Conservation (phyloP, 2,113 vertebrate genomes). For the Artemisiospiza belli region DNA sequence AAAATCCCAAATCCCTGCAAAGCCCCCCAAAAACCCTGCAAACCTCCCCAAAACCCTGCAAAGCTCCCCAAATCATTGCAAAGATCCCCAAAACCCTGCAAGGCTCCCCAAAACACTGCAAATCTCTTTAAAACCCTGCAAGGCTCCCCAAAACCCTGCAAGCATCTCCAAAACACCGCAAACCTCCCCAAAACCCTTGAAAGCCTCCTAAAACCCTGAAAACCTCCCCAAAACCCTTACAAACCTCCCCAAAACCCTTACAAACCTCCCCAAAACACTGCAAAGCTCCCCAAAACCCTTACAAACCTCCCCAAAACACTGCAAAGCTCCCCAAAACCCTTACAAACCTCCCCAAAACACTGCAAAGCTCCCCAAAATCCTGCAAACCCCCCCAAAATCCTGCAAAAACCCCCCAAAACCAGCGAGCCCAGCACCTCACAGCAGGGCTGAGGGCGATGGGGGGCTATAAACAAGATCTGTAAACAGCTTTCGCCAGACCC, state of each 20-base stretch:
- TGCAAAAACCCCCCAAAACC: background rate
- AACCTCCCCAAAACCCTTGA: too few relatives aligned
- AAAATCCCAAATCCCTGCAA: background rate
- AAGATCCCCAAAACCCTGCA: background rate
- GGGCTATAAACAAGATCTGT: background rate
- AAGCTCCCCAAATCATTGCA: background rate
- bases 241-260: too few relatives aligned
- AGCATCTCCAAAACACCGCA: too few relatives aligned
- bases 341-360: background rate
- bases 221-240: too few relatives aligned
- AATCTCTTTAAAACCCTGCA: too few relatives aligned
- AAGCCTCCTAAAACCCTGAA: too few relatives aligned
- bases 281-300: background rate
- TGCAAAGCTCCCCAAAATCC: background rate
- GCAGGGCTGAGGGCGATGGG: background rate
- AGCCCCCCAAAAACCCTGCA: background rate
- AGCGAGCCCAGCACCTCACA: fast-evolving
- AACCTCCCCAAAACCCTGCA: background rate
- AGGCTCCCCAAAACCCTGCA: too few relatives aligned
- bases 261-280: background rate
- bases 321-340: background rate
- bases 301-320: background rate
- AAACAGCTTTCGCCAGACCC: background rate
- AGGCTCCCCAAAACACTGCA: too few relatives aligned
- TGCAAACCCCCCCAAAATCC: background rate